phyloP scores from a whole-genome alignment of 2,797 vertebrate genomes.

The Pristis pectinata region DNA sequence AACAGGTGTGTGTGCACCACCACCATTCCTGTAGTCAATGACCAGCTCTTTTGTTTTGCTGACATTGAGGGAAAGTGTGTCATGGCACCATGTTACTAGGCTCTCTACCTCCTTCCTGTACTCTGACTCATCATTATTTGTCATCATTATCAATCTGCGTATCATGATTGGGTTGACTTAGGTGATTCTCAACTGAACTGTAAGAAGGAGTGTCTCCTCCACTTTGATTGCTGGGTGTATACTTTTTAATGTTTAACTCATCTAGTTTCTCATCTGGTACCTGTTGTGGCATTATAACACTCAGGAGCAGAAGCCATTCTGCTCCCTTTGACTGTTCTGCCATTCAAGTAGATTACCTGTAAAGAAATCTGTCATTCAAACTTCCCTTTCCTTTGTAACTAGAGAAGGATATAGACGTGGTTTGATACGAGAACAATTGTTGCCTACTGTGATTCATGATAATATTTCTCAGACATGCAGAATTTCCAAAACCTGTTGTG shows the following conservation, averaged over 20 bases:
- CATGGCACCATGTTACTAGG: too few species aligned
- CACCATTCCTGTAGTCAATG: too few species aligned
- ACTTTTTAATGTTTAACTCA: neutral
- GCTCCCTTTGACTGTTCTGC: neutral
- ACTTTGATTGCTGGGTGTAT: neutral
- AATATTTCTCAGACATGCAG: neutral
- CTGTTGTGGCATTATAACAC: neutral
- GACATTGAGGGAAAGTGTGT: too few species aligned
- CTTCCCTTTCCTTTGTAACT: neutral
- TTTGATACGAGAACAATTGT: neutral
- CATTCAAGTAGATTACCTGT: neutral
- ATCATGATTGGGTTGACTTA: neutral
- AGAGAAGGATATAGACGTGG: neutral
- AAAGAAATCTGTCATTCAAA: neutral
- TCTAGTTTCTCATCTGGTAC: neutral
- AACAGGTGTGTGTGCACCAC: too few species aligned
- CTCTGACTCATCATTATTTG: too few species aligned
- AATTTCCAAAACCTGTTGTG: too few species aligned
- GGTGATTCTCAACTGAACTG: neutral
- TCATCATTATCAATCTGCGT: neutral
- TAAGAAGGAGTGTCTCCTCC: neutral
- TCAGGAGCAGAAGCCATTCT: neutral
- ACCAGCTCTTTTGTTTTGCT: too few species aligned
- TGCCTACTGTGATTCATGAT: too few species aligned
- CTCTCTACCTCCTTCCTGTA: too few species aligned